Evolutionary conservation across 35 echinoderm and acorn worm species (phyloP), one percentile per base, ranked within the genome.

Genomic region (Ophiothrix spiculata): DNA sequence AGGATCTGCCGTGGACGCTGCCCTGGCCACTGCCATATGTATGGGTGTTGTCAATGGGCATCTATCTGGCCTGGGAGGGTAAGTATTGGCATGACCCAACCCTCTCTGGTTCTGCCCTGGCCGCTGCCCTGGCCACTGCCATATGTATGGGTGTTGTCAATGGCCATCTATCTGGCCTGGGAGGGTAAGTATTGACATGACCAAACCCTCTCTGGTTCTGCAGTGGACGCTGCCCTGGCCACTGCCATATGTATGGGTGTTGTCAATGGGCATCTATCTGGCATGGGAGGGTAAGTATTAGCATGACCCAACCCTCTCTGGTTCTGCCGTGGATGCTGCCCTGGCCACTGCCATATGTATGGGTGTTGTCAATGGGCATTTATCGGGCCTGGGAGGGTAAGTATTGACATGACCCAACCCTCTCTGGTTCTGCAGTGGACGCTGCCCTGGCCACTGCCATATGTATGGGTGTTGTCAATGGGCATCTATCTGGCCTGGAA

Each of bases 321-420:
- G 93, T 3, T 88, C 87, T 38, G 90, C 90, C 19, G 88, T 97
- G 4, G 94, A 97, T 80, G 94, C 94, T 11, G 90, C 86, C 2
- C 78, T 97, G 15, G 90, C 94, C 21, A 83, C 94, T 42, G 40
- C 83, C 56, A 38, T 97, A 0, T 97, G 94, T 77, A 78, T 97
- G 0, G 94, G 94, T 11, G 94, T 97, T 23, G 87, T 93, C 19
- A 82, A 92, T 36, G 64, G 77, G 28, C 94, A 94, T 32, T 73
- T 63, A 32, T 86, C 85, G 32, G 94, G 94, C 21, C 56, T 97
- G 64, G 94, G 94, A 86, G 94, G 94, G 94, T 97, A 64, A 86
- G 92, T 42, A 38, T 0, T 49, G 6, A 49, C 6, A 19, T 6
- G 42, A 49, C 6, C 6, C n/a, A n/a, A n/a, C n/a, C n/a, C n/a